phyloP scores from a whole-genome alignment of 2,113 vertebrate species.

The Sphaerodactylus townsendi region DNA sequence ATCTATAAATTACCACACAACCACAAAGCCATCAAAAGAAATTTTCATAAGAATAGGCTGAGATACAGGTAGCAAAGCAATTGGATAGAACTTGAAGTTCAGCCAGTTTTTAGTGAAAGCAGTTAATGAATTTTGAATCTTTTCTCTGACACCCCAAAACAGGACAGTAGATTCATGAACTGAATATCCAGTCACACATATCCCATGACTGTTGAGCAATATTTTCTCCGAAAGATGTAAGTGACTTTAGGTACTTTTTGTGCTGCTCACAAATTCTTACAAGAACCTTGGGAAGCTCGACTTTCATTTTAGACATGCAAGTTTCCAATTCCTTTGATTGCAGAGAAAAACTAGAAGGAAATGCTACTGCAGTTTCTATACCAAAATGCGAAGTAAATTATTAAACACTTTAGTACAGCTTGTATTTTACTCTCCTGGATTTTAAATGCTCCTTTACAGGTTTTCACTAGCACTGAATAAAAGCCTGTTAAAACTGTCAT shows the following conservation, averaged over 20 bases:
- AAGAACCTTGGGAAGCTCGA: not conserved
- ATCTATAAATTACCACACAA: too few species aligned
- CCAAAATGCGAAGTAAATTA: not conserved
- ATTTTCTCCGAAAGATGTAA: not conserved
- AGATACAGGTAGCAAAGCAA: too few species aligned
- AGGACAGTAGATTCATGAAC: not conserved
- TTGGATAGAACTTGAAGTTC: too few species aligned
- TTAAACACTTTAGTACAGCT: not conserved
- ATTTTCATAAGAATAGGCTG: too few species aligned
- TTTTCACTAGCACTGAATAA: not conserved
- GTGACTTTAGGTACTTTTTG: not conserved
- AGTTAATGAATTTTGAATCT: not conserved
- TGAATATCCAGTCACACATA: not conserved
- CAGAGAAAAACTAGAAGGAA: not conserved
- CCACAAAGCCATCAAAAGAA: too few species aligned
- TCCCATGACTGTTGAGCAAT: not conserved
- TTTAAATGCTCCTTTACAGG: not conserved
- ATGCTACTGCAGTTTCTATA: not conserved
- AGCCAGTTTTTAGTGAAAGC: not conserved
- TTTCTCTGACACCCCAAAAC: not conserved
- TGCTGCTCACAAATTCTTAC: not conserved
- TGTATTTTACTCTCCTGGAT: not conserved
- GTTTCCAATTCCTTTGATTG: not conserved
- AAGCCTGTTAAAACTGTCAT: not conserved
- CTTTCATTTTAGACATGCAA: not conserved